These are phyloP conservation scores for Thymallus thymallus DNA, from an alignment of 2,113 vertebrate species.

Conservation along the genomic window DNA sequence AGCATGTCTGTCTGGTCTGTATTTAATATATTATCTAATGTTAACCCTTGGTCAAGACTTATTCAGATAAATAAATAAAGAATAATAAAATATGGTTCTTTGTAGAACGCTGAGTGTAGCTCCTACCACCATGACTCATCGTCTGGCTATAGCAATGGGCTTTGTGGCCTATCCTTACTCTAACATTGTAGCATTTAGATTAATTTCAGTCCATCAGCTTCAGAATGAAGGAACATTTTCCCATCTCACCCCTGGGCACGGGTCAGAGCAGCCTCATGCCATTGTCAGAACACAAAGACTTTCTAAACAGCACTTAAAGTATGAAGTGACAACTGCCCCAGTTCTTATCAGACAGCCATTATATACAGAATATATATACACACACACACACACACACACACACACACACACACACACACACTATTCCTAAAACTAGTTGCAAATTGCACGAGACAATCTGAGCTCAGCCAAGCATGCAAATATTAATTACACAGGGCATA, in stretches of 20 bases:
- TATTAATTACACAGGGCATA: too few species aligned
- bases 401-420: too few species aligned
- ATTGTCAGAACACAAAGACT: neutral
- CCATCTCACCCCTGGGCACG: neutral
- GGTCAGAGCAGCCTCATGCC: neutral
- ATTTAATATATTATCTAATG: too few species aligned
- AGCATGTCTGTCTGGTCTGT: too few species aligned
- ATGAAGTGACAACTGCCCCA: neutral
- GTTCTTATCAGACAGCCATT: neutral
- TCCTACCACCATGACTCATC: too few species aligned
- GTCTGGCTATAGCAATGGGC: too few species aligned
- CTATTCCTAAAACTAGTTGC: too few species aligned
- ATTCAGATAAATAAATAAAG: too few species aligned
- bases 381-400: too few species aligned
- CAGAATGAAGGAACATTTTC: neutral
- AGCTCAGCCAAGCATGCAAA: neutral
- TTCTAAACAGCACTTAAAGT: neutral
- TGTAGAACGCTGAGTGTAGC: too few species aligned
- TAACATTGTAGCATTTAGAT: neutral
- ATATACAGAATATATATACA: neutral
- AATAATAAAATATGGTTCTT: too few species aligned
- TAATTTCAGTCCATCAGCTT: neutral
- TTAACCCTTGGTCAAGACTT: too few species aligned
- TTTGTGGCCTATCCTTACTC: neutral
- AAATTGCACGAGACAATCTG: neutral